Evolutionary conservation across 2,113 vertebrate species (phyloP), one percentile per base, ranked within the genome.

Genomic region (Gasterosteus nipponicus): DNA sequence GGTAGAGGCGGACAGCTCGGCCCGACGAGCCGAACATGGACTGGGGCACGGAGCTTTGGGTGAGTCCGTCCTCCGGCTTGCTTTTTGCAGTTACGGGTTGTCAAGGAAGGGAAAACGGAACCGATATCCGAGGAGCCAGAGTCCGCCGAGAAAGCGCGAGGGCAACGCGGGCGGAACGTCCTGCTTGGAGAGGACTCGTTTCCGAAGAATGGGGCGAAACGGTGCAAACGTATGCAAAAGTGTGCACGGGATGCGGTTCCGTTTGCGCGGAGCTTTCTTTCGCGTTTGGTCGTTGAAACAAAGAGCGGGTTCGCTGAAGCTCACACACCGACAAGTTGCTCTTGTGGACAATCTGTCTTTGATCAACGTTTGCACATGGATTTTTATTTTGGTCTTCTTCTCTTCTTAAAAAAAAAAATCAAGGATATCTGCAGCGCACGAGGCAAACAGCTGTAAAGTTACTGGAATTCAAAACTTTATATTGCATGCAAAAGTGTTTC

Each of bases 11-110:
- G 56, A 69, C 82, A 66, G 80, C 72, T 83, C 74, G 86, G 80
- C 72, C 56, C 84, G 35, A 62, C 86, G 75, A 75, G 82, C 80
- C 74, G 82, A 92, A 85, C 90, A 95, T 95, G 94, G 94, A 95
- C 87, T 95, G 94, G 94, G 94, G 94, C 69, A 93, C 94, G 4
- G 94, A 95, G 68, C 93, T 95, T 35, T 95, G 94, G 94, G 94
- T 95, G 89, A 95, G 94, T 93, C 66, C 33, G 15, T 62, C 74
- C 39, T 70, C 56, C 54, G 31, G 14, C 15, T 65, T 41, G 16
- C 12, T 16, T 41, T 64, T 29, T 11, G 5, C 2, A 11, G 4
- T 16, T 38, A 14, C 15, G 22, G 14, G 12, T 2, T 15, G 10
- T 22, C 46, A 35, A 35, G 39, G 22, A 1, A 57, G 46, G 41